phyloP scores from a whole-genome alignment of 2,113 vertebrate species.

The Nestor notabilis region DNA sequence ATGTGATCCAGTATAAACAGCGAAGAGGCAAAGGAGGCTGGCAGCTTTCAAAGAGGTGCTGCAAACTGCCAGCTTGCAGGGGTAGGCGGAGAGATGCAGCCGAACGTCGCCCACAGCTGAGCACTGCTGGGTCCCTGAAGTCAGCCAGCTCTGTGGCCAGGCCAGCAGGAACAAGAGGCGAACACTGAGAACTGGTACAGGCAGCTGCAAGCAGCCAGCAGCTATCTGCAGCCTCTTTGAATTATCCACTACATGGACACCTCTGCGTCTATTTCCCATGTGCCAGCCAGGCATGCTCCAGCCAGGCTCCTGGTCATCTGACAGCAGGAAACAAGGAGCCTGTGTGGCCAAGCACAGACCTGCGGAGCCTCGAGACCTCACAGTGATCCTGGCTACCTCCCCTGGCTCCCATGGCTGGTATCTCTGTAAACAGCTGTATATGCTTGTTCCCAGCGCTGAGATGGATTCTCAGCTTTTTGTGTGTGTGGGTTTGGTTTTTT shows the following conservation, averaged over 20 bases:
- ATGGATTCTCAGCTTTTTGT: not conserved
- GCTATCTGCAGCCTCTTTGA: not conserved
- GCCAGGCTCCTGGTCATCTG: not conserved
- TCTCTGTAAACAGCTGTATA: not conserved
- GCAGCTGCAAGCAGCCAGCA: not conserved
- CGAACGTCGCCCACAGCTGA: rapidly evolving
- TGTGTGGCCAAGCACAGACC: not conserved
- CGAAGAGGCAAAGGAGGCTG: not conserved
- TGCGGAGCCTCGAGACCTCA: not conserved
- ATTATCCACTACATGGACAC: rapidly evolving
- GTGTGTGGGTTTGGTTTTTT: not conserved
- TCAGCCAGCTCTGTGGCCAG: not conserved
- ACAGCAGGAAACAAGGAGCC: not conserved
- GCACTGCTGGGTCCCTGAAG: rapidly evolving
- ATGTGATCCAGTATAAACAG: slow-evolving; percentile 14
- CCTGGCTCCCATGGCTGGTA: not conserved
- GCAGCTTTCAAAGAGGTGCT: not conserved
- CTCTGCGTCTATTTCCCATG: not conserved
- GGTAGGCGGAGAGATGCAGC: not conserved
- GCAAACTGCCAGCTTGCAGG: not conserved
- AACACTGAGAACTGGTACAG: not conserved
- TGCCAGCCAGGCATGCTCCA: not conserved
- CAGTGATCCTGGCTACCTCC: not conserved
- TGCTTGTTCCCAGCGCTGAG: rapidly evolving
- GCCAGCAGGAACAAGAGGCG: not conserved